Base-by-base conservation (phyloP, 2,888 invertebrate genomes). In the Ennomos erosarius region DNA sequence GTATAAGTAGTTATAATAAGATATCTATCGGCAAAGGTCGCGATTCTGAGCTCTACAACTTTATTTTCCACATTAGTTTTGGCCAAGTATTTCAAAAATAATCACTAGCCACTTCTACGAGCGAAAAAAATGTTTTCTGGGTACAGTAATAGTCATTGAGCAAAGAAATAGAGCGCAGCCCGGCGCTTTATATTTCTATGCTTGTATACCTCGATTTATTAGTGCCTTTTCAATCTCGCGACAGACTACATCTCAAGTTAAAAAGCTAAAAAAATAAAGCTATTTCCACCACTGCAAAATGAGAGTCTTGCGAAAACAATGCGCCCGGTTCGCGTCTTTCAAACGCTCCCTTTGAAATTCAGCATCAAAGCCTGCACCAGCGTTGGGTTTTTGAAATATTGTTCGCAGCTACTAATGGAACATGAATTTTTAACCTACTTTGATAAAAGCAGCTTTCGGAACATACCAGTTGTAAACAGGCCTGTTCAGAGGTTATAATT, bases 221-320 rank as follows among this genome's bases (percentile, higher is more conserved):
- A 26, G 49, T 39, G 49, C 12, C 58, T 44, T 10, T 59, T 59
- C 53, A 35, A 39, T 26, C 12, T 37, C 13, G 65, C 62, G 65
- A 66, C 71, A 69, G 62, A 67, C 62, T 58, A 56, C 49, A 67
- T 71, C 60, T 68, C 45, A 69, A 73, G 68, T 70, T 69, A 70
- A 75, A 74, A 71, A 75, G 65, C 65, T 68, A 68, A 73, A 79
- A 77, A 79, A 72, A 71, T 78, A 70, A 76, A 72, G 69, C 72
- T 71, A 73, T 74, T 75, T 74, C 68, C 65, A 75, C 74, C 71
- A 71, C 74, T 72, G 74, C 68, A 69, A 77, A 79, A 80, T 76
- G 77, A 70, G 73, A 75, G 74, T 74, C 81, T 81, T 71, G 68
- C 55, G 71, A 68, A 79, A 81, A 81, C 82, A 81, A 79, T 79